phyloP scores from a whole-genome alignment of 2,888 invertebrate species.

The Cenopis cana region DNA sequence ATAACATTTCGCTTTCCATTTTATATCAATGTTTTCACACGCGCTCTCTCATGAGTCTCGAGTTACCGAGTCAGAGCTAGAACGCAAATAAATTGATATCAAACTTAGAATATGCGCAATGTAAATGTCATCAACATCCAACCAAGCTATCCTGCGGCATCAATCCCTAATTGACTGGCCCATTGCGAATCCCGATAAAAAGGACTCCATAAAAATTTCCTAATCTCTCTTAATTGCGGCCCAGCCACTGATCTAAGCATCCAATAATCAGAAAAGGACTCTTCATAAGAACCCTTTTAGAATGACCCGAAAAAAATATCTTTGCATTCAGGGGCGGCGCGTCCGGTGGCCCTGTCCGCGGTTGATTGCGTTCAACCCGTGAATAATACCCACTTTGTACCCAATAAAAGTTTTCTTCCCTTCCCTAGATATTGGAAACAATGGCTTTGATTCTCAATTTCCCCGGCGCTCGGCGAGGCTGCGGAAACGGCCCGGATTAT shows the following conservation, averaged over 20 bases:
- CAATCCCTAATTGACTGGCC: conserved; percentile 10
- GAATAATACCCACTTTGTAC: conserved; percentile 83
- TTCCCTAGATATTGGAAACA: conserved; percentile 79
- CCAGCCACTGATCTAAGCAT: conserved; percentile 69
- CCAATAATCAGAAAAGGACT: conserved; percentile 79
- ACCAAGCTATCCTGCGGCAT: not conserved
- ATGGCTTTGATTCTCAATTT: conserved; percentile 81
- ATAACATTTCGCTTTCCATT: not conserved
- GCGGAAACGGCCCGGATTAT: conserved; percentile 73
- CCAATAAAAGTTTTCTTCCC: conserved; percentile 81
- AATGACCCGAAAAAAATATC: conserved; percentile 80
- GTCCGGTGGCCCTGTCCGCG: conserved; percentile 71
- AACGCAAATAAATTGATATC: not conserved
- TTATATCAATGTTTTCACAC: not conserved
- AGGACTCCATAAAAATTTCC: conserved; percentile 59
- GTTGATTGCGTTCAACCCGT: conserved; percentile 77
- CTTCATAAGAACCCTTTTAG: conserved; percentile 79
- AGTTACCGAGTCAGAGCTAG: not conserved
- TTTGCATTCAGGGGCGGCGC: conserved; percentile 80
- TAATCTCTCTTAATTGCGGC: conserved; percentile 77
- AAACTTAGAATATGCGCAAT: not conserved
- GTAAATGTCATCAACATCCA: not conserved
- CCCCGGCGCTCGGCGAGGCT: conserved; percentile 62
- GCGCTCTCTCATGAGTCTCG: not conserved
- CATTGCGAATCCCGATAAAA: conserved; percentile 50